Base-by-base conservation (phyloP, 2,797 vertebrate species). In the Hippocampus kuda region DNA sequence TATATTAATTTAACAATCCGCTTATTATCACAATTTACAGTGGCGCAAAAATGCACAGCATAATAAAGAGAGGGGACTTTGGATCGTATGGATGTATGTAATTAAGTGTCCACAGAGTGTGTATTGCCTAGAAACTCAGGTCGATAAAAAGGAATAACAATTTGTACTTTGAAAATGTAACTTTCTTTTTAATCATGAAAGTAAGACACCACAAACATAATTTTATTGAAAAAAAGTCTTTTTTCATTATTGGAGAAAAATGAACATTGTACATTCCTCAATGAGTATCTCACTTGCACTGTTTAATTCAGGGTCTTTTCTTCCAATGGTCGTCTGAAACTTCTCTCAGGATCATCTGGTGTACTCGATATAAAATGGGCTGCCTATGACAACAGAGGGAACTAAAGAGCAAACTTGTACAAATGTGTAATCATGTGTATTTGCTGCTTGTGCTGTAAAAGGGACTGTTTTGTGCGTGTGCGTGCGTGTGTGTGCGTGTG, bases 371-470 rank as follows among this genome's bases (percentile, higher is more conserved):
- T 30, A 59, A 61, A 61, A 65, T 46, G 41, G 41, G 24, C 65
- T 66, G 57, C 70, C 60, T 56, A 56, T 8, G 30, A 51, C 67
- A 76, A 56, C 65, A 70, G 15, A 66, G 34, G 48, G 18, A 66
- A 66, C 16, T 53, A 51, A 59, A 51, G 24, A 51, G 49, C 18
- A 10, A 66, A 66, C 65, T 79, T 77, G 46, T 44, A 72, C 7
- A 70, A 41, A 51, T 69, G 72, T 75, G n/a, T 74, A 68, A 71
- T 51, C 70, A 68, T 57, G 61, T 73, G 68, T 51, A 48, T 69
- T 81, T 84, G 77, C 56, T 30, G 26, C 56, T 56, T 59, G 56
- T 30, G 13, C 13, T 16, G 26, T 59, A 30, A 30, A 59, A 30
- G 13, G 26, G 56, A 2, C 56, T 16, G 3, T 61, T 22, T 18